Base-by-base conservation (phyloP, 2,888 invertebrate genomes). In the Acleris sparsana region DNA sequence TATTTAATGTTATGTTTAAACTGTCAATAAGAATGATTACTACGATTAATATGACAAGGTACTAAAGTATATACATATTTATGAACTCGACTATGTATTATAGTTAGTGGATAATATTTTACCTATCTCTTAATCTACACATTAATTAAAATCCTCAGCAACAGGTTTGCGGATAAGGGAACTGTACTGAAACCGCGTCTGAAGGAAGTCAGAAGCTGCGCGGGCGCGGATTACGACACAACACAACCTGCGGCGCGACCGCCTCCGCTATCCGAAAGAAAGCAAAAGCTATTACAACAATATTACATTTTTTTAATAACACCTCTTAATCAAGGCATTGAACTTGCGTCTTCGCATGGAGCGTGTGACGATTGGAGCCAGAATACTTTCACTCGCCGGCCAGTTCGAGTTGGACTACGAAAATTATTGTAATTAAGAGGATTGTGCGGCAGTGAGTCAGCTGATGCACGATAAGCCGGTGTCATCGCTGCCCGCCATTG, bases 271-370 rank as follows among this genome's bases (percentile, higher is more conserved):
- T 83, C 82, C 78, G 78, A 76, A 83, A 77, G 81, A 84, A 85
- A 85, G 83, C 78, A 81, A 83, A 78, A 69, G 67, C 66, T 66
- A 65, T 59, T 65, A 65, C 73, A 77, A 82, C 75, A 84, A 86
- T 81, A 84, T 82, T 85, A 85, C 86, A 87, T 84, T 48, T 72
- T 87, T 87, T 83, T 79, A 85, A 85, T 87, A 88, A 86, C 83
- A 84, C 82, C 82, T 82, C 86, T 87, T 89, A 89, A 91, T 88
- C 84, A 84, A 92, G 88, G 83, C 92, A 92, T 89, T 92, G 92
- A 92, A 92, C 92, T 91, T 92, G 89, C 82, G 74, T 80, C 82
- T 76, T 81, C 78, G 78, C 46, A 57, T 56, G 80, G 68, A 79
- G 78, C 83, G 80, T 85, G 84, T 86, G 86, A 88, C 87, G 86